A percentile compares a stretch with the other conserved stretches of the same genome.
Conservation (phyloP, 2,113 vertebrate species). For the Solenodon paradoxus region DNA sequence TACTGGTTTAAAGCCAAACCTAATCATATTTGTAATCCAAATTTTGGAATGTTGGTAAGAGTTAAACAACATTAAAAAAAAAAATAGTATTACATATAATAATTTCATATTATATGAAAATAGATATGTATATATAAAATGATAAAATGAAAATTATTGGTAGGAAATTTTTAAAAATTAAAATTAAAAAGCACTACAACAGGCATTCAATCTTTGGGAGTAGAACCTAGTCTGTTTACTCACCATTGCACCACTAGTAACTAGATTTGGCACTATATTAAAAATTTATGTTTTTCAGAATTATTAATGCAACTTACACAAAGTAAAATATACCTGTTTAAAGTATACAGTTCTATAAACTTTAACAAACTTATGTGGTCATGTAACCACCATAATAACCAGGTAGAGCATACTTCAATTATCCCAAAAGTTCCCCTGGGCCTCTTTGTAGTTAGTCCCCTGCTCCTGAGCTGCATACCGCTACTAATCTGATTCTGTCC, state of each 20-base stretch:
- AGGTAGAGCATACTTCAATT: neutral
- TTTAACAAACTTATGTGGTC: neutral
- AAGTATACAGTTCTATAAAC: neutral
- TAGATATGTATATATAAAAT: neutral
- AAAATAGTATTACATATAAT: neutral
- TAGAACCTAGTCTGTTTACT: neutral
- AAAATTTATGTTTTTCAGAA: neutral
- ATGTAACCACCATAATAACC: neutral
- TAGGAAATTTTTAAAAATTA: neutral
- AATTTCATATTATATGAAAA: neutral
- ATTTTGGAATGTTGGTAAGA: neutral
- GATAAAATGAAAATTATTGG: neutral
- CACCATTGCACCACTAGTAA: neutral
- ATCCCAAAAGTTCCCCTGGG: neutral
- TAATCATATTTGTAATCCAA: slow-evolving; percentile 10
- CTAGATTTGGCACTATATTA: neutral
- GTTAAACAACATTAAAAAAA: too few species aligned
- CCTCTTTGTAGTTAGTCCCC: neutral
- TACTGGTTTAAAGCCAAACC: neutral
- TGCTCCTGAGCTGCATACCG: neutral
- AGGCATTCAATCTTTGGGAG: neutral
- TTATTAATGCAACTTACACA: neutral
- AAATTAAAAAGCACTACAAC: neutral
- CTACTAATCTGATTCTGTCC: neutral
- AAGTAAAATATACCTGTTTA: neutral